Percentiles rank a stretch among this genome's conserved stretches.
Conservation (phyloP, 2,888 invertebrate species). For the Thelaira solivaga region DNA sequence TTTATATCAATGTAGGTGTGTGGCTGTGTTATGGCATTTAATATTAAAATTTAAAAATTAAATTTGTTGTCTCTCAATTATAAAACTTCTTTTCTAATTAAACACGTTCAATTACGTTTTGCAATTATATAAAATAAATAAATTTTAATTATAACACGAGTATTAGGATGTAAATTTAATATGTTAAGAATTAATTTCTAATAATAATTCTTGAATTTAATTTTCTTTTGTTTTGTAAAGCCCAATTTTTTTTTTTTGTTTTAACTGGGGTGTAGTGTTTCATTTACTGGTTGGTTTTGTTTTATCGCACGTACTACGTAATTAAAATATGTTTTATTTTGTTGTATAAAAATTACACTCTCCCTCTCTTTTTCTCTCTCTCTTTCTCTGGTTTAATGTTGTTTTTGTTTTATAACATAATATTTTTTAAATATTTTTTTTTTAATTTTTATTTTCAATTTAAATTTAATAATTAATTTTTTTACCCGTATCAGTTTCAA, state of each 20-base stretch:
- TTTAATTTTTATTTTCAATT: slow-evolving; percentile 18
- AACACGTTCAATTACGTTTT: too few species aligned
- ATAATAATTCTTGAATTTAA: background rate
- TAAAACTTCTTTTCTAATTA: too few species aligned
- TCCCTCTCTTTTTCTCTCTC: too few species aligned
- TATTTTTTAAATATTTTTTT: background rate
- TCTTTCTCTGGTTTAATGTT: slow-evolving; percentile 21
- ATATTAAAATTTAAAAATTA: too few species aligned
- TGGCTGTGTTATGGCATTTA: too few species aligned
- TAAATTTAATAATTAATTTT: too few species aligned
- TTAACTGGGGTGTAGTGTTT: background rate
- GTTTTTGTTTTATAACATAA: slow-evolving; percentile 24
- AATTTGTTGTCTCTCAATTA: too few species aligned
- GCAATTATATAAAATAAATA: too few species aligned
- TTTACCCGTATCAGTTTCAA: slow-evolving; percentile 60
- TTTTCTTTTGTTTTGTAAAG: background rate
- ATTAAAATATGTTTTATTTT: slow-evolving; percentile 25
- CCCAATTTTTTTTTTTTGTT: background rate
- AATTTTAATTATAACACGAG: too few species aligned
- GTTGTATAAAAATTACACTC: slow-evolving; percentile 22
- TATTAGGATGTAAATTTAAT: too few species aligned
- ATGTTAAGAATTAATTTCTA: too few species aligned
- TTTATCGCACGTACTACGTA: slow-evolving; percentile 27
- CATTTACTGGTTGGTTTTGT: background rate
- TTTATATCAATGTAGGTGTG: too few species aligned